Percentiles rank a stretch among this genome's conserved stretches.
These are phyloP conservation scores for Neoarius graeffei DNA, from an alignment of 2,113 vertebrate species.

Conservation along the genomic window DNA sequence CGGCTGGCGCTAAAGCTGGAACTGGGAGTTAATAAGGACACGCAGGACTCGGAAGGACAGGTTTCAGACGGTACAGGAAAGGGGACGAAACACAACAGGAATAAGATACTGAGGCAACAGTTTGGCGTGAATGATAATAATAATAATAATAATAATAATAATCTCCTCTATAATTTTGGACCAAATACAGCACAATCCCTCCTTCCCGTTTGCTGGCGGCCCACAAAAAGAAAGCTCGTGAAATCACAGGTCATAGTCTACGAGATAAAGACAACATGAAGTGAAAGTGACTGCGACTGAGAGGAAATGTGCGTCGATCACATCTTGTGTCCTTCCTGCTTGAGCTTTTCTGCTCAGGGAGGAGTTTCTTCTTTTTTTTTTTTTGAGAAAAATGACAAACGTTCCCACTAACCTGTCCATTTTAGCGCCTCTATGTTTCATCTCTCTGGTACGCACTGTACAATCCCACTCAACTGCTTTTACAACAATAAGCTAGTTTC, in stretches of 20 bases:
- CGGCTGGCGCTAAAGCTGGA: neutral
- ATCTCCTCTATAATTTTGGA: neutral
- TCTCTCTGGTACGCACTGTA: no score
- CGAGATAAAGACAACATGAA: neutral
- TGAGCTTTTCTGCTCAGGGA: no score
- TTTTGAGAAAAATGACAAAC: no score
- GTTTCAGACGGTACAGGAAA: neutral
- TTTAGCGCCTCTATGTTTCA: no score
- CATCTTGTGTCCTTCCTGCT: no score
- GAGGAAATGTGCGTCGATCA: no score
- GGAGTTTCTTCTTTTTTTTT: no score
- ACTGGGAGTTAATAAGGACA: neutral
- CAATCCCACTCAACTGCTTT: no score
- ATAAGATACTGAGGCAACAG: neutral
- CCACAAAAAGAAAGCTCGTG: neutral
- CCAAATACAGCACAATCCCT: neutral
- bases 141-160: neutral
- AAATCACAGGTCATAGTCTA: neutral
- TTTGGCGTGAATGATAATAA: neutral
- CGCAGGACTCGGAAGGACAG: neutral
- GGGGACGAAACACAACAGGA: neutral
- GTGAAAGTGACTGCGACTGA: no score
- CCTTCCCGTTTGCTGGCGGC: neutral
- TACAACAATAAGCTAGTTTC: no score
- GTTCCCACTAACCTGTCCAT: no score